Evolutionary conservation across 1,140 invertebrate genomes (phyloP).

Genomic region (Metopolophium dirhodum): DNA sequence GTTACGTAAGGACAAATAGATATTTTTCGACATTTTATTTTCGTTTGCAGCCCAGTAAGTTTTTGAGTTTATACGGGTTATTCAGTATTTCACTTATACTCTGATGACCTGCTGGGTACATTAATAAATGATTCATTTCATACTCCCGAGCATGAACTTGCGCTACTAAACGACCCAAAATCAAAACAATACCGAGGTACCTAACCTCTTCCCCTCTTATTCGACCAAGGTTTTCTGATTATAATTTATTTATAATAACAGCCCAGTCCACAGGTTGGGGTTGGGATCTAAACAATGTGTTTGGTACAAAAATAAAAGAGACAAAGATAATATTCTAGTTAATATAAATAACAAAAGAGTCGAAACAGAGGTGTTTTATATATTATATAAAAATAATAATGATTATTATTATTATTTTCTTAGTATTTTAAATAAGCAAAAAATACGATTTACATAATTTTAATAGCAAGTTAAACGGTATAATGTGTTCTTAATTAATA

Average conservation of each 20-base stretch:
- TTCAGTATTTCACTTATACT: background rate
- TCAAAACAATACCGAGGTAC: slow-evolving; percentile 31
- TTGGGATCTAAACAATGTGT: background rate
- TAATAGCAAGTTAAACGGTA: background rate
- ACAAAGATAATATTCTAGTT: slow-evolving; percentile 15
- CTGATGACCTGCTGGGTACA: slow-evolving; percentile 1
- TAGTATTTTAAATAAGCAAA: background rate
- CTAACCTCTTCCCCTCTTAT: background rate
- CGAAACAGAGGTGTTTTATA: background rate
- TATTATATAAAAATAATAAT: background rate
- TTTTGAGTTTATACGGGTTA: background rate
- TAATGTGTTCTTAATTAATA: slow-evolving; percentile 18
- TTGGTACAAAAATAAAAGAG: background rate
- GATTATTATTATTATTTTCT: background rate
- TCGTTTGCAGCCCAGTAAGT: background rate
- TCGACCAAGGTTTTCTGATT: background rate
- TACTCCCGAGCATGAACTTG: background rate
- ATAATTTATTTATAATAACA: slow-evolving; percentile 31
- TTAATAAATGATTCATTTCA: slow-evolving; percentile 20
- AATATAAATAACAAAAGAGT: slow-evolving; percentile 10
- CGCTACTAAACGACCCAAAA: slow-evolving; percentile 24
- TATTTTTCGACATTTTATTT: background rate
- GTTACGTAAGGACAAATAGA: background rate
- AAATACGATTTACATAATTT: background rate
- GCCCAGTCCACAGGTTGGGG: background rate